These are phyloP conservation scores for Cotesia congregata DNA, from an alignment of 2,888 invertebrate species.

Conservation along the genomic window DNA sequence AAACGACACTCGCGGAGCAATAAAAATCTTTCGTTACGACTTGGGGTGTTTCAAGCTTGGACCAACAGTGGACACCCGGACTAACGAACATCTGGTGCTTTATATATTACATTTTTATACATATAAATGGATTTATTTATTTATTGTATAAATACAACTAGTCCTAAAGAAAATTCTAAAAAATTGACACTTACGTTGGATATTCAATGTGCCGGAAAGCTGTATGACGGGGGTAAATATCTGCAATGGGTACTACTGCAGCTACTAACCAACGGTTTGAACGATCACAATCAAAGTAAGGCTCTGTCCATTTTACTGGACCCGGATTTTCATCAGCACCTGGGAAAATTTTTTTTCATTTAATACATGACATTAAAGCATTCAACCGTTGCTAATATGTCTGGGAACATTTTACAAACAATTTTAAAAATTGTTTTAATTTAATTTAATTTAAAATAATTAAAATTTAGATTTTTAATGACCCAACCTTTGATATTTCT, in stretches of 20 bases:
- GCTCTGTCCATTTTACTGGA: constrained; percentile 93
- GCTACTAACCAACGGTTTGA: constrained; percentile 96
- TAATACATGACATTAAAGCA: background rate
- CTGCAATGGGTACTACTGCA: constrained; percentile 94
- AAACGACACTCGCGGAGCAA: constrained; percentile 6
- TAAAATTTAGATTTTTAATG: too few species aligned
- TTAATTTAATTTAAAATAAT: background rate
- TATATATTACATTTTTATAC: background rate
- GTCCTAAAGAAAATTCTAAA: constrained; percentile 27
- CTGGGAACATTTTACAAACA: background rate
- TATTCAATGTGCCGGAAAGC: constrained; percentile 94
- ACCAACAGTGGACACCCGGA: background rate
- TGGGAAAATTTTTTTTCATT: constrained; percentile 34
- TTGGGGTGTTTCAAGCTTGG: constrained; percentile 11
- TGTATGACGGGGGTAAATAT: constrained; percentile 94
- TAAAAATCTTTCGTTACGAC: constrained; percentile 27
- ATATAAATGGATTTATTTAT: background rate
- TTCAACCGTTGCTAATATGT: background rate
- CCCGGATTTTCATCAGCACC: constrained; percentile 91
- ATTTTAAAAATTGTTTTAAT: background rate
- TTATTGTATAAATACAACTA: constrained; percentile 4
- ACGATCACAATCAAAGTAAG: constrained; percentile 96
- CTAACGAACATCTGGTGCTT: constrained; percentile 33
- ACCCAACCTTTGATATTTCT: too few species aligned
- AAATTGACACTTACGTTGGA: constrained; percentile 80